Evolutionary conservation across 1,140 invertebrate genomes (phyloP).

Genomic region (Aphidius ervi): DNA sequence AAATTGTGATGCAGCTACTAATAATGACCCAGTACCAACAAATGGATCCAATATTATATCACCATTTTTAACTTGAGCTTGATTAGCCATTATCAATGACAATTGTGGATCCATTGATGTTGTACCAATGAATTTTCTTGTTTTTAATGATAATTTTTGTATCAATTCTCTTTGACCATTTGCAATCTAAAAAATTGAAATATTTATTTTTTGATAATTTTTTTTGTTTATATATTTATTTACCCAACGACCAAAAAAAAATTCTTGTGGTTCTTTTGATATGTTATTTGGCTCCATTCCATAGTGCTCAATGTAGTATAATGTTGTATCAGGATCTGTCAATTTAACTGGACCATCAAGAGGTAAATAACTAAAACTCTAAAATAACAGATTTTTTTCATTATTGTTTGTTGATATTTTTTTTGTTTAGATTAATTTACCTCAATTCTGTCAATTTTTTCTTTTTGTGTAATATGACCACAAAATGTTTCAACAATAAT

Average conservation of each 20-base stretch:
- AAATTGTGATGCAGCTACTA: constrained; percentile 87
- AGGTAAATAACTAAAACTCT: constrained; percentile 78
- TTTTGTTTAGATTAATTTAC: no score
- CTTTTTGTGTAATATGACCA: constrained; percentile 70
- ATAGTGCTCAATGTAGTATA: constrained; percentile 86
- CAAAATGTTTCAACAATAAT: constrained; percentile 86
- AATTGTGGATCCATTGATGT: constrained; percentile 95
- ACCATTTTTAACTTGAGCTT: constrained; percentile 70
- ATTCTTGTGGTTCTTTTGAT: constrained; percentile 66
- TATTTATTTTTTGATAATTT: constrained; percentile 16
- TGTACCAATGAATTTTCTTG: constrained; percentile 91
- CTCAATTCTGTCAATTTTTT: constrained; percentile 84
- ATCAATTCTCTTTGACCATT: constrained; percentile 80
- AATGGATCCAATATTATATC: constrained; percentile 90
- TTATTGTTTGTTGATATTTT: not conserved
- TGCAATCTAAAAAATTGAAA: constrained; percentile 58
- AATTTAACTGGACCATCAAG: constrained; percentile 76
- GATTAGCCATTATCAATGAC: constrained; percentile 90
- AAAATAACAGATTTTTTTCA: not conserved
- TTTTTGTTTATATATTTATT: constrained; percentile 27
- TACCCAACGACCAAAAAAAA: constrained; percentile 86
- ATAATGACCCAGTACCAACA: constrained; percentile 89
- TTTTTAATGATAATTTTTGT: constrained; percentile 77
- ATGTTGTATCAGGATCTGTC: constrained; percentile 73
- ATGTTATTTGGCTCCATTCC: constrained; percentile 70